Evolutionary conservation across 2,797 vertebrate genomes (phyloP).

Genomic region (Malacoraja senta): DNA sequence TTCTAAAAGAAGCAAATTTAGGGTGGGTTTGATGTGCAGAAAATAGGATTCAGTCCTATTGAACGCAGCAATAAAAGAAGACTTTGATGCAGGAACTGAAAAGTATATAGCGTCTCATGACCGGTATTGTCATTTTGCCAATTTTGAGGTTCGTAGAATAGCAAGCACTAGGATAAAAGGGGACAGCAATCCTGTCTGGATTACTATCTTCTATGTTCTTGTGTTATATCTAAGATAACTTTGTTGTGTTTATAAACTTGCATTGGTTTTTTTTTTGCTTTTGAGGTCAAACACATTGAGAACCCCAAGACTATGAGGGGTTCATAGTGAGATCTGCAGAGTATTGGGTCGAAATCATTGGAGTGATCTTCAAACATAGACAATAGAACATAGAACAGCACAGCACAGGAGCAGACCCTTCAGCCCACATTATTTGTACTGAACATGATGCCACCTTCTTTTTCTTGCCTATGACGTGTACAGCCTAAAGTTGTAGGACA

Average conservation of each 20-base stretch:
- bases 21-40: background rate
- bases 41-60: background rate
- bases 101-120: background rate
- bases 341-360: background rate
- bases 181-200: background rate
- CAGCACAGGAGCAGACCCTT: too few relatives aligned
- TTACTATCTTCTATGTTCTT: background rate
- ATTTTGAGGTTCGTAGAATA: background rate
- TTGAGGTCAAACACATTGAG: background rate
- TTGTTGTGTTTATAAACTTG: background rate
- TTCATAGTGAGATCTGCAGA: background rate
- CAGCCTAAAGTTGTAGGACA: too few relatives aligned
- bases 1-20: background rate
- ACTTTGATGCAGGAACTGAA: constrained; percentile 8
- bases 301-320: background rate
- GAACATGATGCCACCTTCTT: too few relatives aligned
- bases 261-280: background rate
- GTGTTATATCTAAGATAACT: too few relatives aligned
- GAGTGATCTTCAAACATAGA: too few relatives aligned
- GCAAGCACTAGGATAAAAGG: background rate
- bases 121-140: background rate
- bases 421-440: too few relatives aligned
- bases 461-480: too few relatives aligned
- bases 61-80: background rate
- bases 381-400: too few relatives aligned